Evolutionary conservation across 2,888 invertebrate genomes (phyloP).

Genomic region (Myopa testacea): DNA sequence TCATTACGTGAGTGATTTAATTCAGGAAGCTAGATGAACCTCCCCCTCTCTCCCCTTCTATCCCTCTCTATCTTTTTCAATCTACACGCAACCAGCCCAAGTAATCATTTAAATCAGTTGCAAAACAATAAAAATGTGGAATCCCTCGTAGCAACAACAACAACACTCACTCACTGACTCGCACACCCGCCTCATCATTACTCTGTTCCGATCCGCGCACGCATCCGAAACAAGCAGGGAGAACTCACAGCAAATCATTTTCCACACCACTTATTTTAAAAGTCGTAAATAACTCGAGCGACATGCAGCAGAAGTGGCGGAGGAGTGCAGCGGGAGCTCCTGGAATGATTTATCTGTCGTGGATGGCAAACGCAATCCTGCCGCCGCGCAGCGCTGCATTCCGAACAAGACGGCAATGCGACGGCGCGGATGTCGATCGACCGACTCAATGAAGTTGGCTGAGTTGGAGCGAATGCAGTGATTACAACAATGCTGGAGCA

Average conservation of each 20-base stretch:
- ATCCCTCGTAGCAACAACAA: conserved; percentile 6
- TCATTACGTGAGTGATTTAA: neutral
- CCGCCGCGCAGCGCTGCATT: conserved; percentile 42
- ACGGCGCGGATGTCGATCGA: neutral
- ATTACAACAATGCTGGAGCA: conserved; percentile 57
- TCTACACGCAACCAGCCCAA: no score
- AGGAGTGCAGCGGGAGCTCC: conserved; percentile 34
- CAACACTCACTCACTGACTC: neutral
- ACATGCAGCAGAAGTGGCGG: conserved; percentile 44
- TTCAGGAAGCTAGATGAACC: neutral
- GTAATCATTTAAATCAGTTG: conserved; percentile 4
- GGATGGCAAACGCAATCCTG: conserved; percentile 59
- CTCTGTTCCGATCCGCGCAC: conserved; percentile 23
- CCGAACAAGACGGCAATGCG: conserved; percentile 1
- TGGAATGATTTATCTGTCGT: conserved; percentile 60
- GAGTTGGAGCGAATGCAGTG: conserved; percentile 59
- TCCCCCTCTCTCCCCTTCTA: neutral
- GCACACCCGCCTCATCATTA: neutral
- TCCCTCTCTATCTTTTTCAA: neutral
- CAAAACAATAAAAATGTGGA: conserved; percentile 26
- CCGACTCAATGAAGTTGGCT: conserved; percentile 49
- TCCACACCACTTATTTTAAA: conserved; percentile 60
- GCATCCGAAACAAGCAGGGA: conserved; percentile 14
- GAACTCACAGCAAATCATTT: conserved; percentile 55
- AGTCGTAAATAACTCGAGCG: conserved; percentile 56